A percentile compares a stretch with the other conserved stretches of the same genome.
Evolutionary conservation across 2,888 invertebrate genomes (phyloP).

Genomic region (Tubiluchus corallicola): DNA sequence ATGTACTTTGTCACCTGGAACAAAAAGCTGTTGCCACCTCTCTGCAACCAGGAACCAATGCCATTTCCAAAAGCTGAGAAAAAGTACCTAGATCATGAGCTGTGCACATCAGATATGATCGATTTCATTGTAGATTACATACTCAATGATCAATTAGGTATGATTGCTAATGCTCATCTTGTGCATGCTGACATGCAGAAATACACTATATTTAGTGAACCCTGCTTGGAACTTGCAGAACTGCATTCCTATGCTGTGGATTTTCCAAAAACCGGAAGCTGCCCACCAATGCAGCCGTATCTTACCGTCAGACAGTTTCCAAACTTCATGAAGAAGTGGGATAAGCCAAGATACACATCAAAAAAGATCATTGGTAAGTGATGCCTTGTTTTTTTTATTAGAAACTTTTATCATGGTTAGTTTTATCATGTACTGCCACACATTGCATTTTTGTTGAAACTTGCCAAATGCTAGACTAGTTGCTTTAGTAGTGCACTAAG

Average conservation of each 20-base stretch:
- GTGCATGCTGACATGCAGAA: slow-evolving; percentile 19
- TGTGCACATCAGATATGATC: no score
- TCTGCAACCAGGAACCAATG: slow-evolving; percentile 14
- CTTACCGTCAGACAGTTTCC: slow-evolving; percentile 13
- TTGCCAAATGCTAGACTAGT: no score
- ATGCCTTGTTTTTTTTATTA: no score
- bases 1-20: slow-evolving; percentile 28
- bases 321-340: slow-evolving; percentile 17
- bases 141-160: slow-evolving; percentile 22
- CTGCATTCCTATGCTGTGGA: slow-evolving; percentile 20
- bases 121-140: slow-evolving; percentile 25
- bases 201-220: slow-evolving; percentile 18
- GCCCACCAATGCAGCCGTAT: background rate
- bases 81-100: no score
- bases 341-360: slow-evolving; percentile 19
- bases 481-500: no score
- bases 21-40: slow-evolving; percentile 18
- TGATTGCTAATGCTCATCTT: slow-evolving; percentile 22
- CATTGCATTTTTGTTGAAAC: no score
- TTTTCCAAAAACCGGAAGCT: slow-evolving; percentile 25
- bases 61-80: slow-evolving; percentile 14
- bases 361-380: slow-evolving; percentile 20
- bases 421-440: no score
- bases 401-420: no score
- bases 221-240: slow-evolving; percentile 16